Percentiles rank a stretch among this genome's conserved stretches.
Conservation (phyloP, 2,888 invertebrate species). For the Phaedon cochleariae region DNA sequence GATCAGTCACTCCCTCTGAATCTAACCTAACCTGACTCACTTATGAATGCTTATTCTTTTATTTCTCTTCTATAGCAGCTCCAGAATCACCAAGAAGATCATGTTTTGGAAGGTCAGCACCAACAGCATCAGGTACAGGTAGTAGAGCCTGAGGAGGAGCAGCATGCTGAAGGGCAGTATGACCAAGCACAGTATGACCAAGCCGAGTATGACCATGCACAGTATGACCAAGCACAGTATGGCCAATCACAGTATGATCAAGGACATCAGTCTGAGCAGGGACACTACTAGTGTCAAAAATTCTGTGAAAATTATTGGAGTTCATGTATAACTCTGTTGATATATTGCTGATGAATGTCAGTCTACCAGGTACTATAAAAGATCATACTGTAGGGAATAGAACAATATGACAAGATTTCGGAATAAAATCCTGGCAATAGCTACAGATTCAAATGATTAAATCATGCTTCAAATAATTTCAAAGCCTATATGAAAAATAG, state of each 20-base stretch:
- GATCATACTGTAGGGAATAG: too few species aligned
- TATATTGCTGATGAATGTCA: too few species aligned
- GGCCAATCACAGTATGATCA: slow-evolving; percentile 11
- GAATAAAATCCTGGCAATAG: too few species aligned
- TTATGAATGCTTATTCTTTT: too few species aligned
- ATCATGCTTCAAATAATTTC: too few species aligned
- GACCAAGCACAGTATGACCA: slow-evolving; percentile 3
- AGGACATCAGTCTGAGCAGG: slow-evolving; percentile 10
- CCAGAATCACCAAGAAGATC: neutral
- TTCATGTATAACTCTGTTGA: too few species aligned
- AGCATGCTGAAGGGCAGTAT: neutral
- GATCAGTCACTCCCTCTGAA: too few species aligned
- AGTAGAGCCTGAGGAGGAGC: slow-evolving; percentile 2
- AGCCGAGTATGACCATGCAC: slow-evolving; percentile 15
- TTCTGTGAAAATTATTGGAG: neutral
- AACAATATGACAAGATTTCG: too few species aligned
- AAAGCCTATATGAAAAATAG: too few species aligned
- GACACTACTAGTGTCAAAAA: neutral
- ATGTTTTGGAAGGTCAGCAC: neutral
- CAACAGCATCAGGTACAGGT: slow-evolving; percentile 17
- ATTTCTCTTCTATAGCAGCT: neutral
- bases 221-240: neutral
- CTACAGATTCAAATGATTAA: too few species aligned
- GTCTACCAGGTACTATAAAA: too few species aligned
- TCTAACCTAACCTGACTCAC: too few species aligned